These are phyloP conservation scores for Pangasianodon gigas DNA, from an alignment of 2,113 vertebrate genomes.

Conservation along the genomic window DNA sequence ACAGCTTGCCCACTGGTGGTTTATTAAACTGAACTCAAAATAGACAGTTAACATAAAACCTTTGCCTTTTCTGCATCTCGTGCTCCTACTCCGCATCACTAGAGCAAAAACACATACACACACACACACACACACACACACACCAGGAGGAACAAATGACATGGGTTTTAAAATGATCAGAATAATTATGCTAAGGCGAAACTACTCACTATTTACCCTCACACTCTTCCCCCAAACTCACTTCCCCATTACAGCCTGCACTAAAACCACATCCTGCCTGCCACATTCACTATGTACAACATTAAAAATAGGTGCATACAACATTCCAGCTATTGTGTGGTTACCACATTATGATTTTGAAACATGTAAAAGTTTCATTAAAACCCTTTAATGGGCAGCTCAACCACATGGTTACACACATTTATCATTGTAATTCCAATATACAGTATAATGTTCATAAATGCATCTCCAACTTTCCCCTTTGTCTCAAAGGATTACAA, in stretches of 20 bases:
- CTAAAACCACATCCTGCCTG: background rate
- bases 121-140: slow-evolving; percentile 6
- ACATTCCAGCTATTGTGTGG: background rate
- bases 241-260: background rate
- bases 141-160: background rate
- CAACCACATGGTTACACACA: no score
- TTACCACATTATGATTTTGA: no score
- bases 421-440: no score
- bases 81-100: background rate
- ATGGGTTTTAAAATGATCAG: background rate
- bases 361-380: no score
- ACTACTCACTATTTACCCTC: background rate
- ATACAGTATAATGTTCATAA: no score
- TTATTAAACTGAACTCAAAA: background rate
- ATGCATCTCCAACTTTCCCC: no score
- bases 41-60: background rate
- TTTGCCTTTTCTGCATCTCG: background rate
- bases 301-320: background rate
- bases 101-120: slow-evolving; percentile 1
- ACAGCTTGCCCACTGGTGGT: background rate
- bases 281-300: background rate
- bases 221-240: background rate
- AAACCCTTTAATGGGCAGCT: no score
- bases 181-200: background rate
- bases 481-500: no score